These are phyloP conservation scores for Augochlorella aurata DNA, from an alignment of 2,888 invertebrate genomes.

Conservation along the genomic window DNA sequence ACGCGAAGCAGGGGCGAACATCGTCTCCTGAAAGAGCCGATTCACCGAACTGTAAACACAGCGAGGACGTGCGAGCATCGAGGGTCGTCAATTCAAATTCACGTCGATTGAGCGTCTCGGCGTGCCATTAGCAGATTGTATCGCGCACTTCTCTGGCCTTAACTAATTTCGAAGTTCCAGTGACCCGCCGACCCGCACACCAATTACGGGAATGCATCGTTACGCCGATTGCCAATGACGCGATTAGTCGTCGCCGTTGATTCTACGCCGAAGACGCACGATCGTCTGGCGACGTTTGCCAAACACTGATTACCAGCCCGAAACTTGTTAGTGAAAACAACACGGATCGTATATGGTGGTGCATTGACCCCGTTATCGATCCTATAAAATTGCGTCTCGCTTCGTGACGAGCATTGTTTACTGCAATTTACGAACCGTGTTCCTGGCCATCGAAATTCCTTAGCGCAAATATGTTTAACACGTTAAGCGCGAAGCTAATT, in stretches of 20 bases:
- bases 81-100: conserved; percentile 67
- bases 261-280: conserved; percentile 12
- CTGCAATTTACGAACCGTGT: too few species aligned
- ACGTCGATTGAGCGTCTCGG: conserved; percentile 65
- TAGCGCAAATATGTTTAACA: too few species aligned
- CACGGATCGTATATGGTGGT: neutral
- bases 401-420: too few species aligned
- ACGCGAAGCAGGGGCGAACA: conserved; percentile 26
- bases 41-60: conserved; percentile 56
- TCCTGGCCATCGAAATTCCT: too few species aligned
- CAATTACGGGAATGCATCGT: conserved; percentile 68
- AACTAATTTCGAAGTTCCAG: conserved; percentile 72
- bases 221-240: conserved; percentile 41
- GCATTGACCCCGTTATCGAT: too few species aligned
- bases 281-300: neutral
- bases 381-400: too few species aligned
- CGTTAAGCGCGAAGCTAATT: too few species aligned
- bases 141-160: conserved; percentile 66
- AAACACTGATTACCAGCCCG: neutral
- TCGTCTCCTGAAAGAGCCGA: conserved; percentile 56
- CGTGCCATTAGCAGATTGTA: conserved; percentile 79
- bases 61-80: conserved; percentile 38
- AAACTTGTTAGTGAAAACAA: neutral
- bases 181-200: conserved; percentile 67
- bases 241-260: conserved; percentile 28